A percentile compares a stretch with the other conserved stretches of the same genome.
Evolutionary conservation across 2,113 vertebrate genomes (phyloP).

Genomic region (Perca schrenkii): DNA sequence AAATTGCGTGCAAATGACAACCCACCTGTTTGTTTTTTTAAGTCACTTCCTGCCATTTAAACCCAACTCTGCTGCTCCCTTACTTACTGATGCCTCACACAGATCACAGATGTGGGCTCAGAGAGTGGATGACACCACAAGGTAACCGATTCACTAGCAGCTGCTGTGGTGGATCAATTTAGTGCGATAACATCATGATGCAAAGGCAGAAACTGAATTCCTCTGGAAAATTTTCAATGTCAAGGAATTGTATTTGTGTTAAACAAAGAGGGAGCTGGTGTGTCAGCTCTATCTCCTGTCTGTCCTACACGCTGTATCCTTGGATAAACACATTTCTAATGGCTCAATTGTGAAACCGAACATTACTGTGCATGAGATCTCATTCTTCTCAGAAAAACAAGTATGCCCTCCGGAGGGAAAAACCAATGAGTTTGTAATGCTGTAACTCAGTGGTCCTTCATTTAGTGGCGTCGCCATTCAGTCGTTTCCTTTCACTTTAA

Average conservation of each 20-base stretch:
- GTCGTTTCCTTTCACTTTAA: background rate
- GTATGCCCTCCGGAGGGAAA: background rate
- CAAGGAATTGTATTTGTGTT: conserved; percentile 21
- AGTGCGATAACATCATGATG: conserved; percentile 34
- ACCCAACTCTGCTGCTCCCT: conserved; percentile 9
- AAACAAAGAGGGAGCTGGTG: background rate
- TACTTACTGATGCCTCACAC: conserved; percentile 3
- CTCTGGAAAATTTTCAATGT: conserved; percentile 32
- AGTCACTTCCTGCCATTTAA: conserved; percentile 27
- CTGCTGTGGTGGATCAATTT: conserved; percentile 29
- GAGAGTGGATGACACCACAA: conserved; percentile 32
- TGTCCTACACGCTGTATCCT: background rate
- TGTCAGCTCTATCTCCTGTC: background rate
- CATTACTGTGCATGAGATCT: conserved; percentile 10
- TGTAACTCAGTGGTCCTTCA: background rate
- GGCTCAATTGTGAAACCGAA: background rate
- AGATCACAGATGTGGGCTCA: conserved; percentile 35
- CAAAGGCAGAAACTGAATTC: conserved; percentile 24
- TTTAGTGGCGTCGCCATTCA: background rate
- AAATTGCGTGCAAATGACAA: conserved; percentile 49
- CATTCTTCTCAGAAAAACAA: background rate
- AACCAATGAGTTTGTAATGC: background rate
- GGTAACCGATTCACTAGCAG: conserved; percentile 33
- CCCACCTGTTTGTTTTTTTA: conserved; percentile 10
- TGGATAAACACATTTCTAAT: conserved; percentile 16